Conservation (phyloP, 2,888 invertebrate species). For the Cistogaster globosa region DNA sequence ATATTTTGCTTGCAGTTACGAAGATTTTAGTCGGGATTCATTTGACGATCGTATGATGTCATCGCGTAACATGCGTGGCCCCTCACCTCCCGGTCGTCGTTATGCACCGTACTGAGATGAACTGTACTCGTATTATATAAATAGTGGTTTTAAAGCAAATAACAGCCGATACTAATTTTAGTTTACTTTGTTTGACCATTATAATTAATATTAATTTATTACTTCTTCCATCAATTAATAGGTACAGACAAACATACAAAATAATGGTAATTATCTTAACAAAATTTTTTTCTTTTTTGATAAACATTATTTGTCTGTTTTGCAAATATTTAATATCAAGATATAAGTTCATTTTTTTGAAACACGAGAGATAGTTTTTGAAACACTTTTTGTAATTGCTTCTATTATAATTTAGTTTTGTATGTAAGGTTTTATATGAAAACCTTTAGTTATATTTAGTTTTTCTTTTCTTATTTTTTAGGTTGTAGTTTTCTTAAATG, state of each 20-base stretch:
- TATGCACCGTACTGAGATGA: constrained; percentile 91
- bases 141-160: constrained; percentile 66
- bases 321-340: constrained; percentile 8
- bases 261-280: constrained; percentile 13
- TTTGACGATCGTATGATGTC: constrained; percentile 90
- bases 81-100: constrained; percentile 92
- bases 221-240: constrained; percentile 18
- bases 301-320: constrained; percentile 13
- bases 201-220: constrained; percentile 24
- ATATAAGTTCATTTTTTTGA: not conserved
- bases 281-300: too few relatives aligned
- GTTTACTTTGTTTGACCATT: constrained; percentile 2
- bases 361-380: not conserved
- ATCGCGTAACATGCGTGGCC: constrained; percentile 87
- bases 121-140: constrained; percentile 77
- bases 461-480: too few relatives aligned
- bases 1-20: constrained; percentile 86
- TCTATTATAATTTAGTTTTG: too few relatives aligned
- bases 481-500: too few relatives aligned
- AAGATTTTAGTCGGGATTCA: constrained; percentile 94
- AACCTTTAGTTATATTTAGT: too few relatives aligned
- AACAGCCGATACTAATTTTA: constrained; percentile 33
- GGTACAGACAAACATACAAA: not conserved
- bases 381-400: too few relatives aligned
- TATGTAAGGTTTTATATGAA: too few relatives aligned